Evolutionary conservation across 1,140 invertebrate species (phyloP), one percentile per base, ranked within the genome.

Genomic region (Aphidius ervi): DNA sequence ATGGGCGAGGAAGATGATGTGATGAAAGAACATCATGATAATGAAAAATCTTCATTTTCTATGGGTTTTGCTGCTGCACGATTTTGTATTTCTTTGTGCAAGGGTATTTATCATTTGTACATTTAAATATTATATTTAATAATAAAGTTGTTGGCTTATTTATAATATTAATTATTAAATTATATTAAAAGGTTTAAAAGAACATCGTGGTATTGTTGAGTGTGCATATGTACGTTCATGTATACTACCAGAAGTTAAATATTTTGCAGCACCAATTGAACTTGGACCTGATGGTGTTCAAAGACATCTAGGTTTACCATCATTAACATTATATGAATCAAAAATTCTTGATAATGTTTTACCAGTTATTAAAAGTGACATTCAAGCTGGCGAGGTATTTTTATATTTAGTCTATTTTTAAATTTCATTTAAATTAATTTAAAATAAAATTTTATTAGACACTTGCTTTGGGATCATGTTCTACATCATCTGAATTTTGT

Each of bases 1-100:
- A 69, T 46, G 41, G 68, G 76, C 5, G 71, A 74, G 37, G 67
- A 70, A 4, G 66, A 74, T 46, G 63, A 74, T 46, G 63, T 72
- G 9, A 50, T 54, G n/a, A 68, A 61, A 58, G 64, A 66, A 40
- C 65, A 64, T 54, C 62, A 65, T 46, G 59, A 64, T 16, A 65
- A 65, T 43, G 65, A 69, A 41, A 65, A 64, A 10, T 72, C 80
- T 2, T 76, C 75, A 10, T 67, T 85, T 7, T 73, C 82, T 9
- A 75, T 78, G 48, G 83, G 83, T 8, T 85, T 82, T 67, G 80
- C 83, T 0, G 70, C 82, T n/a, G 83, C 84, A 0, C 73, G 84
- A 58, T 85, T 82, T 65, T 78, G 82, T n/a, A 75, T 84, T 46
- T 85, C 84, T 63, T 74, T 85, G 54, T 70, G 69, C 47, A 75